A percentile compares a stretch with the other conserved stretches of the same genome.
Conservation (phyloP, 2,888 invertebrate genomes). For the Folsomia manolachei region DNA sequence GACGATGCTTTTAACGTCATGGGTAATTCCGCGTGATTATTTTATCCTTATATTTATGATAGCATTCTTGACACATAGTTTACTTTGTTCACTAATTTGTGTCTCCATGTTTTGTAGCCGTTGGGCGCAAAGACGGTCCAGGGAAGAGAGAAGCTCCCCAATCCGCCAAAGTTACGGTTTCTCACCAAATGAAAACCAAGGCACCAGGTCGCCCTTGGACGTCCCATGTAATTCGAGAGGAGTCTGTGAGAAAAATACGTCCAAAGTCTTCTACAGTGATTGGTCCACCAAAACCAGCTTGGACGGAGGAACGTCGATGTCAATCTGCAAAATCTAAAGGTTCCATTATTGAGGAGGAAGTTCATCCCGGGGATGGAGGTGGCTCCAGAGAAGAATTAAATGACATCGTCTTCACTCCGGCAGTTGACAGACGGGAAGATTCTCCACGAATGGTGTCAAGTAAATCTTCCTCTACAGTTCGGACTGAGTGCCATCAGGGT, state of each 20-base stretch:
- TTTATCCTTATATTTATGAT: background rate
- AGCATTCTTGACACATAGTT: too few species aligned
- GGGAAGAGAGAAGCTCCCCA: conserved; percentile 38
- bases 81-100: too few species aligned
- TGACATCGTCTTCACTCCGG: background rate
- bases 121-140: conserved; percentile 28
- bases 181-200: conserved; percentile 44
- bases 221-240: conserved; percentile 42
- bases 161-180: conserved; percentile 48
- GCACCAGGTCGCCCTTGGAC: conserved; percentile 45
- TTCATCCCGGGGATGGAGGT: conserved; percentile 1
- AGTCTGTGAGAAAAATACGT: conserved; percentile 37
- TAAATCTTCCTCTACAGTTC: conserved; percentile 5
- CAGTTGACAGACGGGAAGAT: conserved; percentile 20
- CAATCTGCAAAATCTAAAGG: conserved; percentile 41
- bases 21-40: too few species aligned
- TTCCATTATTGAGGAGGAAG: conserved; percentile 19
- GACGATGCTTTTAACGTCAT: conserved; percentile 73
- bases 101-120: conserved; percentile 20
- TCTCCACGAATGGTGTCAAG: background rate
- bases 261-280: conserved; percentile 45
- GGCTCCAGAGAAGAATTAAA: background rate
- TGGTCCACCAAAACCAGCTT: conserved; percentile 46
- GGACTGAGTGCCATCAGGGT: conserved; percentile 10
- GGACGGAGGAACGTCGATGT: conserved; percentile 42